These are phyloP conservation scores for Miichthys miiuy DNA, from an alignment of 2,797 vertebrate species.

Conservation along the genomic window DNA sequence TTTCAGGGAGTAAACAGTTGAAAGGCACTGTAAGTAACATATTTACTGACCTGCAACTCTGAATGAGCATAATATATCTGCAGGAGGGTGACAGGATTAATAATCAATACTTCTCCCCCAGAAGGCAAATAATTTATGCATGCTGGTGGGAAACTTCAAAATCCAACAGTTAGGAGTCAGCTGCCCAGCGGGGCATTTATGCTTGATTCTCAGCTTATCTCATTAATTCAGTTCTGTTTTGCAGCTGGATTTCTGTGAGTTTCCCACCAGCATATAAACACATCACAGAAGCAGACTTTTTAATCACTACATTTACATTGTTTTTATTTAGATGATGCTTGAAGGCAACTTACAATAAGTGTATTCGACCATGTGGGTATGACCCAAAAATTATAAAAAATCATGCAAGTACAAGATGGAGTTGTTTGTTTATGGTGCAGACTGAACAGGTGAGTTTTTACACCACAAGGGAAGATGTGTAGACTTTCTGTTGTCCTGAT, in stretches of 20 bases:
- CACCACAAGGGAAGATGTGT: neutral
- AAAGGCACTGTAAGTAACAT: constrained; percentile 1
- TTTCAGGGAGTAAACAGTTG: constrained; percentile 2
- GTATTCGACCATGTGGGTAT: too few species aligned
- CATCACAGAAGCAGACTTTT: neutral
- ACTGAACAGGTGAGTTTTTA: too few species aligned
- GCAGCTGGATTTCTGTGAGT: neutral
- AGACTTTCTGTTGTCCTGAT: too few species aligned
- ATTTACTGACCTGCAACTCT: constrained; percentile 11
- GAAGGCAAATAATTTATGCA: constrained; percentile 5
- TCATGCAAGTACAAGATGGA: neutral
- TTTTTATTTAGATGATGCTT: neutral
- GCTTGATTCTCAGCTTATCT: neutral
- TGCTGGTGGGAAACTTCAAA: neutral
- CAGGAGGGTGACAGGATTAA: constrained; percentile 18
- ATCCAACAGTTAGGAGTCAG: neutral
- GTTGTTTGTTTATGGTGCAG: too few species aligned
- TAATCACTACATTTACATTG: neutral
- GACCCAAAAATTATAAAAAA: neutral
- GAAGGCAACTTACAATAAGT: too few species aligned
- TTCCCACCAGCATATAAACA: neutral
- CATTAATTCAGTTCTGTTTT: neutral
- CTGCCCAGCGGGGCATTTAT: neutral
- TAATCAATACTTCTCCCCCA: constrained; percentile 14
- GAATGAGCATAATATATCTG: constrained; percentile 2